phyloP scores from a whole-genome alignment of 1,140 invertebrate species.

The Saccostrea echinata region DNA sequence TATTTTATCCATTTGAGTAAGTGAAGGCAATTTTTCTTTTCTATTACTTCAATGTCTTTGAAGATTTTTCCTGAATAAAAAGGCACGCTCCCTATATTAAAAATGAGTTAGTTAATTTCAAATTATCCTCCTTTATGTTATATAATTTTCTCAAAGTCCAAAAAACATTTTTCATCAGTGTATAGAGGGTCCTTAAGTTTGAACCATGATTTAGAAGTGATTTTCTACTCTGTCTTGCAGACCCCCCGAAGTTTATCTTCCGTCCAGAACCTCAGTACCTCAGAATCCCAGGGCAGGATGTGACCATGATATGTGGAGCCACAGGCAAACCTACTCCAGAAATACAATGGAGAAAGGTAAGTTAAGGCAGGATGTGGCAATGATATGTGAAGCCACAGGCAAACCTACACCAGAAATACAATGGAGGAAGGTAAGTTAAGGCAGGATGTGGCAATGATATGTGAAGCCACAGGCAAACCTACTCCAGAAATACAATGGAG shows the following conservation, averaged over 20 bases:
- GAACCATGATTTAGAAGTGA: neutral
- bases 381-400: slow-evolving; percentile 96
- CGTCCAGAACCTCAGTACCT: slow-evolving; percentile 79
- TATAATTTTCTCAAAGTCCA: no score
- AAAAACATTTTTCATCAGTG: no score
- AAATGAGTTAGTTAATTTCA: no score
- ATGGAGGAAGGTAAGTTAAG: no score
- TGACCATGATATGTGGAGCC: slow-evolving; percentile 93
- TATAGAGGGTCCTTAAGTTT: no score
- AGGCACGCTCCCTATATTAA: no score
- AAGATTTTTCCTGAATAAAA: no score
- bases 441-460: slow-evolving; percentile 86
- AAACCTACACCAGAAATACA: slow-evolving; percentile 93
- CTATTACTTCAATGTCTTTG: no score
- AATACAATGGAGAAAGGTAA: no score
- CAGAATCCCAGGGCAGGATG: slow-evolving; percentile 67
- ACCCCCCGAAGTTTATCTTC: slow-evolving; percentile 80
- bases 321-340: slow-evolving; percentile 94
- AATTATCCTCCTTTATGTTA: no score
- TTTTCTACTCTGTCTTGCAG: slow-evolving; percentile 67
- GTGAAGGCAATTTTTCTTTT: no score
- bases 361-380: slow-evolving; percentile 81
- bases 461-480: slow-evolving; percentile 95
- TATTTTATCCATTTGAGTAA: no score
- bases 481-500: slow-evolving; percentile 94